Conservation (phyloP, 2,888 invertebrate genomes). For the Himalopsyche japonica region DNA sequence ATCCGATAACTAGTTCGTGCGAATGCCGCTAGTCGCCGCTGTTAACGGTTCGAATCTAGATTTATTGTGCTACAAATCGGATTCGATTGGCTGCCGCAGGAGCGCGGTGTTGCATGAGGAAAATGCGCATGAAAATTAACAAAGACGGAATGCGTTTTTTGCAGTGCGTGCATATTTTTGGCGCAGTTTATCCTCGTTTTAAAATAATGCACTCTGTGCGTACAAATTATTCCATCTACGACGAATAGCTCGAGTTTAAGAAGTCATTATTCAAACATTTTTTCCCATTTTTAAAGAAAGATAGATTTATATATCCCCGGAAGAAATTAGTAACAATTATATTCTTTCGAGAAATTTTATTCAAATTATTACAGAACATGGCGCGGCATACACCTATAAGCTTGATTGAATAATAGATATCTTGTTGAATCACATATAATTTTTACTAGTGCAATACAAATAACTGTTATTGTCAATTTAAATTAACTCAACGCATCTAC, state of each 20-base stretch:
- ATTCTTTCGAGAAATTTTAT: too few species aligned
- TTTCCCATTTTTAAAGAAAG: too few species aligned
- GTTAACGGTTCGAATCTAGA: not conserved
- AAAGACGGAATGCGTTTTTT: not conserved
- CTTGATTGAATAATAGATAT: not conserved
- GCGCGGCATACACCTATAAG: too few species aligned
- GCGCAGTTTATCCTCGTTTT: not conserved
- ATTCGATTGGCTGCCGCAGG: not conserved
- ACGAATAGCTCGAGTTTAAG: not conserved
- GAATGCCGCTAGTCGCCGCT: conserved; percentile 15
- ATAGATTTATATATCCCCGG: too few species aligned
- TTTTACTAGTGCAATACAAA: not conserved
- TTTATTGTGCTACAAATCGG: not conserved
- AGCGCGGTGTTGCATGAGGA: not conserved
- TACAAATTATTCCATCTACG: not conserved
- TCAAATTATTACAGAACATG: not conserved
- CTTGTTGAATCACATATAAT: not conserved
- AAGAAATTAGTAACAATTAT: too few species aligned
- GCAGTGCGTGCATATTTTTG: not conserved
- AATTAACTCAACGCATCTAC: not conserved
- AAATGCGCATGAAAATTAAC: conserved; percentile 14
- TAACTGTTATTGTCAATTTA: not conserved
- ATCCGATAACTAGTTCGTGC: not conserved
- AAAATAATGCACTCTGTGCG: not conserved
- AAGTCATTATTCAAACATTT: too few species aligned